Conservation (phyloP, 2,888 invertebrate genomes). For the Cheilosia urbana region DNA sequence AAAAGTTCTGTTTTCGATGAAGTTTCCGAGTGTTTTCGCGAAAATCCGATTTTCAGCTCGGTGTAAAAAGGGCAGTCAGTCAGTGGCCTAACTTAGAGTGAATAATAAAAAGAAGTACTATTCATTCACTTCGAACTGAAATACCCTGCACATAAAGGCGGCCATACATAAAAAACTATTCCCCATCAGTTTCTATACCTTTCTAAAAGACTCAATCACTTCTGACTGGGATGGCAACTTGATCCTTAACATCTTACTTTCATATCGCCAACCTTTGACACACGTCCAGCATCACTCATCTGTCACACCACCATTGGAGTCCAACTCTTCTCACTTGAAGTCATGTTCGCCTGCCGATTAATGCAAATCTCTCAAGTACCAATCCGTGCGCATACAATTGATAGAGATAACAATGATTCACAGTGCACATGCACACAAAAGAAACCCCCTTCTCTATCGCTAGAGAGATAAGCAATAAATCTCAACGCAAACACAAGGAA, state of each 20-base stretch:
- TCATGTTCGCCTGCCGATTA: slow-evolving; percentile 32
- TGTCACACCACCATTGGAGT: slow-evolving; percentile 18
- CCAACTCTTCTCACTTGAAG: slow-evolving; percentile 36
- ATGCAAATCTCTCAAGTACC: slow-evolving; percentile 49
- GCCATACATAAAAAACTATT: too few relatives aligned
- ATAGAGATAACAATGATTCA: slow-evolving; percentile 57
- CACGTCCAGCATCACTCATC: slow-evolving; percentile 65
- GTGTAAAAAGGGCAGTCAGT: too few relatives aligned
- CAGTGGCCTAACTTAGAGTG: too few relatives aligned
- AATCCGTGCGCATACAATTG: slow-evolving; percentile 54
- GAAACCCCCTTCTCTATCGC: slow-evolving; percentile 6
- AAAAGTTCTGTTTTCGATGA: too few relatives aligned
- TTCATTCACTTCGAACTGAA: too few relatives aligned
- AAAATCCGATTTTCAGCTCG: too few relatives aligned
- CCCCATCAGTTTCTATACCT: too few relatives aligned
- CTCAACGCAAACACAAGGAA: slow-evolving; percentile 62
- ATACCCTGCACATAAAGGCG: too few relatives aligned
- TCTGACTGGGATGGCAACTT: not conserved
- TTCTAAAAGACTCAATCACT: not conserved
- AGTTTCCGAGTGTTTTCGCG: too few relatives aligned
- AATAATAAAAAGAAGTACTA: too few relatives aligned
- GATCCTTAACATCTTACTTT: slow-evolving; percentile 24
- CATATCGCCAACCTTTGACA: slow-evolving; percentile 65
- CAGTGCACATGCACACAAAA: slow-evolving; percentile 1
- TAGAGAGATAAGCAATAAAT: slow-evolving; percentile 61